Percentiles rank a stretch among this genome's conserved stretches.
Conservation (phyloP, 2,113 vertebrate genomes). For the Labeo catla region DNA sequence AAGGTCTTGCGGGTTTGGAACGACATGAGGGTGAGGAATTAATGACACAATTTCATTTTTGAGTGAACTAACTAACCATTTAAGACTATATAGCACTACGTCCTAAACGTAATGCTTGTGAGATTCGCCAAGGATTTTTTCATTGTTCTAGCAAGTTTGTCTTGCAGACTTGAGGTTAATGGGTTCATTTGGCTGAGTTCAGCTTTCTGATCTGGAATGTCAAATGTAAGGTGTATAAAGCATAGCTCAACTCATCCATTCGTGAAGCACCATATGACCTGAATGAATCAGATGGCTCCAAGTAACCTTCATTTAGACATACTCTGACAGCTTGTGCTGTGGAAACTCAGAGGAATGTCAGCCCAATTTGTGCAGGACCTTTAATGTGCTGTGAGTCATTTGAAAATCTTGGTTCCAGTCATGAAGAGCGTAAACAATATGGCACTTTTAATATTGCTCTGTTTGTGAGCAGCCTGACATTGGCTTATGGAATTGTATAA, state of each 20-base stretch:
- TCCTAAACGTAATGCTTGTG: conserved; percentile 24
- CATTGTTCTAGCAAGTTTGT: conserved; percentile 39
- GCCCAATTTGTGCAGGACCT: conserved; percentile 21
- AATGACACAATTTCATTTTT: too few species aligned
- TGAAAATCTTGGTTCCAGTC: not conserved
- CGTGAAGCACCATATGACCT: not conserved
- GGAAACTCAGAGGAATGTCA: conserved; percentile 16
- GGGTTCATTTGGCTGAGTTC: conserved; percentile 28
- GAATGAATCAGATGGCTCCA: not conserved
- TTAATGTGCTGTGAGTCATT: not conserved
- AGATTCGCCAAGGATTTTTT: conserved; percentile 26
- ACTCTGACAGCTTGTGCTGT: conserved; percentile 14
- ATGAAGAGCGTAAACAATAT: not conserved
- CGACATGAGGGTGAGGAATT: too few species aligned
- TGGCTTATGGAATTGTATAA: not conserved
- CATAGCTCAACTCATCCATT: conserved; percentile 37
- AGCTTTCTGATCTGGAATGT: conserved; percentile 3
- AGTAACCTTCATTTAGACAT: conserved; percentile 25
- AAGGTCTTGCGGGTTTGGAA: too few species aligned
- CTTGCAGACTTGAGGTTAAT: conserved; percentile 44
- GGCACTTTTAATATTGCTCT: conserved; percentile 6
- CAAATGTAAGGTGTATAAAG: not conserved
- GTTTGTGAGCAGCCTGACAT: not conserved
- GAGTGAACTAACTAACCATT: too few species aligned
- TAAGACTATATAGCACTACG: conserved; percentile 23